A percentile compares a stretch with the other conserved stretches of the same genome.
phyloP scores from a whole-genome alignment of 1,140 invertebrate species.

The Euura lappo region DNA sequence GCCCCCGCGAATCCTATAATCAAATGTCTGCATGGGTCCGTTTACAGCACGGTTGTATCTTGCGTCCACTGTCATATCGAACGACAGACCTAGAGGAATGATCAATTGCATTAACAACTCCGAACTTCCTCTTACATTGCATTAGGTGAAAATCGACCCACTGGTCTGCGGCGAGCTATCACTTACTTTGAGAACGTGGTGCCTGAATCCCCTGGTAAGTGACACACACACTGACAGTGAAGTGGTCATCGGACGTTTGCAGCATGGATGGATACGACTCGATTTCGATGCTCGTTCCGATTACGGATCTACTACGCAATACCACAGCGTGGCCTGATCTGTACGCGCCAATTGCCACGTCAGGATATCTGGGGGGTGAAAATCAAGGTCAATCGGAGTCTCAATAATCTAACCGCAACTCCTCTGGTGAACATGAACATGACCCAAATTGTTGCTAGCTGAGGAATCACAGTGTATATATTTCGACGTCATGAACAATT shows the following conservation, averaged over 20 bases:
- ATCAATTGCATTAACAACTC: neutral
- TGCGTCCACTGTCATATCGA: slow-evolving; percentile 31
- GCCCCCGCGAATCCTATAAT: neutral
- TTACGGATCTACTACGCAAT: slow-evolving; percentile 64
- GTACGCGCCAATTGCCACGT: slow-evolving; percentile 70
- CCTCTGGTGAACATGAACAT: too few species aligned
- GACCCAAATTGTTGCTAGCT: too few species aligned
- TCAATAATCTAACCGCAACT: too few species aligned
- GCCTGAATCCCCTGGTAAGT: slow-evolving; percentile 27
- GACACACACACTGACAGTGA: slow-evolving; percentile 40
- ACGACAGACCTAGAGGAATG: slow-evolving; percentile 16
- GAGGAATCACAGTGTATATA: too few species aligned
- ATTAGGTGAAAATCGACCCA: too few species aligned
- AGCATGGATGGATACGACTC: slow-evolving; percentile 45
- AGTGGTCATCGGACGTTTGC: slow-evolving; percentile 54
- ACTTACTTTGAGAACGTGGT: slow-evolving; percentile 26
- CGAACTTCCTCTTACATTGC: too few species aligned
- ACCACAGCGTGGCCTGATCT: slow-evolving; percentile 63
- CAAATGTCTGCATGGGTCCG: slow-evolving; percentile 5
- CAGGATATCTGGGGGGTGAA: slow-evolving; percentile 36
- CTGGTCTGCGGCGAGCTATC: too few species aligned
- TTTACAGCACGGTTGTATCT: slow-evolving; percentile 28
- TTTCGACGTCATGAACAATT: too few species aligned
- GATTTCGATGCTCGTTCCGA: slow-evolving; percentile 46
- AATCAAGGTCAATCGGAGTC: too few species aligned